These are phyloP conservation scores for Tetragonisca angustula DNA, from an alignment of 2,888 invertebrate species.

Conservation along the genomic window DNA sequence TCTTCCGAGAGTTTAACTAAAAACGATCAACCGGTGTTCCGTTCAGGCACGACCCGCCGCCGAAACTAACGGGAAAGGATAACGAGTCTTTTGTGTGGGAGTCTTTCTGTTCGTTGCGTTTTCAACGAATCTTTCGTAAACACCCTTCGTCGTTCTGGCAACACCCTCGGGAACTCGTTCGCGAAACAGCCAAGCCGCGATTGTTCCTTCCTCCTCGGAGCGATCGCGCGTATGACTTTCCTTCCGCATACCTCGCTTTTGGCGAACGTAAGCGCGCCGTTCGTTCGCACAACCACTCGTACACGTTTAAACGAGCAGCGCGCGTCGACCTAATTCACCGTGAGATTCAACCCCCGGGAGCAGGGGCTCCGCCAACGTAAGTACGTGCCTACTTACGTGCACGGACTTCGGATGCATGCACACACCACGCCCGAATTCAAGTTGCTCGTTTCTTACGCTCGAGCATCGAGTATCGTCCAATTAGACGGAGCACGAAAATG, in stretches of 20 bases:
- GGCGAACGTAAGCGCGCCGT: not conserved
- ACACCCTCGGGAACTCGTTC: conserved; percentile 20
- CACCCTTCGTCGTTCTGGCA: conserved; percentile 10
- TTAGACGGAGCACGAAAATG: not conserved
- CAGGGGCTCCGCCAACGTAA: not conserved
- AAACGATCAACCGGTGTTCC: not conserved
- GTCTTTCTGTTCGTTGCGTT: conserved; percentile 11
- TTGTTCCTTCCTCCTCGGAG: conserved; percentile 26
- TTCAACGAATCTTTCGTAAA: conserved; percentile 36
- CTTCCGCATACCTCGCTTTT: not conserved
- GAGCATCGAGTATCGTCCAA: not conserved
- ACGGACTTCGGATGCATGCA: not conserved
- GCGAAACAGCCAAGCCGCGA: conserved; percentile 22
- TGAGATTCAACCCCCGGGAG: not conserved
- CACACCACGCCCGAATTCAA: not conserved
- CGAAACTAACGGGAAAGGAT: conserved; percentile 14
- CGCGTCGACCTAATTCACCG: not conserved
- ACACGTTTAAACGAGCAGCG: conserved; percentile 16
- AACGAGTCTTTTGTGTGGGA: conserved; percentile 9
- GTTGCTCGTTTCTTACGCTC: not conserved
- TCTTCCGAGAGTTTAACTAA: not conserved
- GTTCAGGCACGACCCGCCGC: not conserved
- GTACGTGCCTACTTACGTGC: no score
- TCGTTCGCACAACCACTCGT: not conserved
- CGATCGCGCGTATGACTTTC: not conserved